Evolutionary conservation across 2,797 vertebrate genomes (phyloP).

Genomic region (Acomys russatus): DNA sequence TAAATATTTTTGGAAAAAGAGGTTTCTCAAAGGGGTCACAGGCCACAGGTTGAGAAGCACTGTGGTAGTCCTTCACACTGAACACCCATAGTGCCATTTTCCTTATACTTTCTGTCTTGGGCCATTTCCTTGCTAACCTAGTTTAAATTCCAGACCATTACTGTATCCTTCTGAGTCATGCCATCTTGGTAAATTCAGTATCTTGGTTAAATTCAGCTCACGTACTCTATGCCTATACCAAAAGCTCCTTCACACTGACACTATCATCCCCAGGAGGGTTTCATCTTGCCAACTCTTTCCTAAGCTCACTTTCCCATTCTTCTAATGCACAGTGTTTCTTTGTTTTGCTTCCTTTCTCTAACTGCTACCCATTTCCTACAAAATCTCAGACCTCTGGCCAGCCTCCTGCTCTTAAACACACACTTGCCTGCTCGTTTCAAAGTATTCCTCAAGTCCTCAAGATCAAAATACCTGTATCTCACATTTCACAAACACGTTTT

Average conservation of each 20-base stretch:
- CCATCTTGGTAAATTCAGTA: slow-evolving; percentile 11
- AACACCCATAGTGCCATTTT: neutral
- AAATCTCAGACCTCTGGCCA: slow-evolving; percentile 20
- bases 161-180: neutral
- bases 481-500: neutral
- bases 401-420: neutral
- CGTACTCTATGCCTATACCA: neutral
- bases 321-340: neutral
- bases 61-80: neutral
- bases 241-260: neutral
- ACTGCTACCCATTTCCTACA: neutral
- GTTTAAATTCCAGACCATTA: slow-evolving; percentile 4
- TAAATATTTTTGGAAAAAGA: neutral
- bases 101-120: neutral
- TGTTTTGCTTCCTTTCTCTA: neutral
- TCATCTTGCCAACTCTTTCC: neutral
- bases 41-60: neutral
- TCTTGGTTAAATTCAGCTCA: neutral
- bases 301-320: neutral
- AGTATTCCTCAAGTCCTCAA: slow-evolving; percentile 13
- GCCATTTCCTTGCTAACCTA: neutral
- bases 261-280: neutral
- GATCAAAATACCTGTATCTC: neutral
- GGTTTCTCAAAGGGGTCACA: neutral
- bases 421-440: neutral